Evolutionary conservation across 1,140 invertebrate genomes (phyloP), one percentile per base, ranked within the genome.

Genomic region (Eumeta japonica): DNA sequence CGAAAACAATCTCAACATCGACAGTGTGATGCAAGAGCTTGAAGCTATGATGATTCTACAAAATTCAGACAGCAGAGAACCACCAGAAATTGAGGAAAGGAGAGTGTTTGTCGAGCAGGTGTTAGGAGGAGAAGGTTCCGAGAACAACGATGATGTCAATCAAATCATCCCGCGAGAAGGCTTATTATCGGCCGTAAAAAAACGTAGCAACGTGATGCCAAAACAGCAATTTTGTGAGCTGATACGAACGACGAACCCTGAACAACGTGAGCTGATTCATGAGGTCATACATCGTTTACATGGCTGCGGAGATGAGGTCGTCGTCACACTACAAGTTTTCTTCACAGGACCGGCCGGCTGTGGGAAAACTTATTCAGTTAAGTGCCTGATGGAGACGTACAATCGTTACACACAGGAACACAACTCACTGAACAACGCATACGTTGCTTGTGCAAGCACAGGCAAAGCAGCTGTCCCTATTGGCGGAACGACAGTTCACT

Each of bases 311-410:
- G 36, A 31, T 32, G 14, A 37, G 31, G 10, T 29, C 16, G 20
- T 36, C 16, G n/a, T n/a, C n/a, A 29, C 41, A 11, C 28, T 55
- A 18, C 50, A 60, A 55, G 30, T 62, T 15, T 62, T 59, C 36
- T 49, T 58, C 19, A 50, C 56, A 16, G 56, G 58, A 16, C 55
- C 56, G n/a, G 54, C 50, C 9, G 52, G 51, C 16, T 53, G 52
- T 47, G 54, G 52, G 3, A 59, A 57, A 57, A 59, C 50, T 16
- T 53, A 48, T 33, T 32, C 44, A 3, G 31, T 54, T 10, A 57
- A 55, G 32, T 29, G 37, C 10, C 31, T 55, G 0, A 59, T 62
- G 58, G 51, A 62, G 31, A 53, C 43, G 5, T 53, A 51, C 33
- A 53, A 55, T 12, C 33, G 41, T 5, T 45, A 39, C 34, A 40